Conservation (phyloP, 1,140 invertebrate species). For the Palaemon carinicauda region DNA sequence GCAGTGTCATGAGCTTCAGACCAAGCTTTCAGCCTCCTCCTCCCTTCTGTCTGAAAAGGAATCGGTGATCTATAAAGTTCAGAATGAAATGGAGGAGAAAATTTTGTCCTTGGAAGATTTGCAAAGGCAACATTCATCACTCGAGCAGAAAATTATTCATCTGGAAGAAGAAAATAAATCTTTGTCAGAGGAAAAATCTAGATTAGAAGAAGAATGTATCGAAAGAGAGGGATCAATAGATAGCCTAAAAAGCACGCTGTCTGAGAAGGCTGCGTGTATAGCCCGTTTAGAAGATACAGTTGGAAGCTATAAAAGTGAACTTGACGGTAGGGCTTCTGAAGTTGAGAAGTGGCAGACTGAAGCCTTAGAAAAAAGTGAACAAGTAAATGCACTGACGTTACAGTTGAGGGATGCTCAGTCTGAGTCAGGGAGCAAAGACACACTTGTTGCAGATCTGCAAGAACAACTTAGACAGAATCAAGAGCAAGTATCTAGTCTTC, state of each 20-base stretch:
- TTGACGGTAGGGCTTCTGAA: conserved; percentile 7
- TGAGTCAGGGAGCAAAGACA: background rate
- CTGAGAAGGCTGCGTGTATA: background rate
- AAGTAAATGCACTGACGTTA: background rate
- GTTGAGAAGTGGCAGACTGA: conserved; percentile 48
- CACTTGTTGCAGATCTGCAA: background rate
- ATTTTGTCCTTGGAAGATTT: background rate
- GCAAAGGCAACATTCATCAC: background rate
- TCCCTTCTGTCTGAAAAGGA: conserved; percentile 30
- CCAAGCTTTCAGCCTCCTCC: background rate
- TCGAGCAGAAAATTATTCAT: conserved; percentile 14
- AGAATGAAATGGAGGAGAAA: conserved; percentile 31
- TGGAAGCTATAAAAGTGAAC: conserved; percentile 27
- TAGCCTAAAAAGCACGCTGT: background rate
- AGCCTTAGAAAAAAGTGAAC: conserved; percentile 40
- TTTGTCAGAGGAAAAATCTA: background rate
- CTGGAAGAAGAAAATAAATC: conserved; percentile 28
- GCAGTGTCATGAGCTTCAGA: background rate
- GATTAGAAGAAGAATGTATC: conserved; percentile 13
- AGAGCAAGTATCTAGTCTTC: background rate
- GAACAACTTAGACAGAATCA: background rate
- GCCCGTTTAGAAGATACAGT: background rate
- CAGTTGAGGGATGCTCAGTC: background rate
- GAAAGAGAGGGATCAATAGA: background rate
- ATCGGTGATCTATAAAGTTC: background rate